These are phyloP conservation scores for Nasonia longicornis DNA, from an alignment of 1,140 invertebrate genomes.

Conservation along the genomic window DNA sequence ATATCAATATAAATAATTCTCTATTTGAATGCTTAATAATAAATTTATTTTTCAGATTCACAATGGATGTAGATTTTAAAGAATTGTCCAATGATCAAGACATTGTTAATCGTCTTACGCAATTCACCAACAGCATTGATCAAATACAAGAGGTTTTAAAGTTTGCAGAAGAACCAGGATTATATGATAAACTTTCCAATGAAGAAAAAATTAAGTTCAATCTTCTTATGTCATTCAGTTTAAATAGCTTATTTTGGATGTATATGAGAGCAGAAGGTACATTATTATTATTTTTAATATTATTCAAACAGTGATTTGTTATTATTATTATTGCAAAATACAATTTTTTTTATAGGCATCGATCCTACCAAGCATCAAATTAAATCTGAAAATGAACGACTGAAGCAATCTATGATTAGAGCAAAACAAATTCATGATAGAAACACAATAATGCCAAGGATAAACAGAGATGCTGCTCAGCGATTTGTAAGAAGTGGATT, in stretches of 20 bases:
- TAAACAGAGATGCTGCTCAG: conserved; percentile 64
- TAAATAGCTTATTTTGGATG: conserved; percentile 70
- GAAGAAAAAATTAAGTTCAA: conserved; percentile 68
- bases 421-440: conserved; percentile 66
- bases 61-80: conserved; percentile 59
- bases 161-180: conserved; percentile 51
- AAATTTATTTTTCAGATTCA: conserved; percentile 16
- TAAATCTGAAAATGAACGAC: conserved; percentile 64
- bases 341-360: conserved; percentile 53
- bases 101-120: conserved; percentile 56
- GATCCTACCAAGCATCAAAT: conserved; percentile 62
- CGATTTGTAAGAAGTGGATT: conserved; percentile 67
- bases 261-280: conserved; percentile 65
- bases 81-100: conserved; percentile 60
- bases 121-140: conserved; percentile 56
- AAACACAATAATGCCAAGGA: conserved; percentile 61
- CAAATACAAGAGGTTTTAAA: conserved; percentile 59
- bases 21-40: neutral
- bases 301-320: conserved; percentile 13
- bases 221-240: conserved; percentile 66
- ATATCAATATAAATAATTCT: neutral
- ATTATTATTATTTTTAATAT: conserved; percentile 13
- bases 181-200: conserved; percentile 64
- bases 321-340: conserved; percentile 16
- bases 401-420: conserved; percentile 63